These are phyloP conservation scores for Catostylus mosaicus DNA, from an alignment of 30 jellyfish, hydroid and myxozoan genomes.

Conservation along the genomic window DNA sequence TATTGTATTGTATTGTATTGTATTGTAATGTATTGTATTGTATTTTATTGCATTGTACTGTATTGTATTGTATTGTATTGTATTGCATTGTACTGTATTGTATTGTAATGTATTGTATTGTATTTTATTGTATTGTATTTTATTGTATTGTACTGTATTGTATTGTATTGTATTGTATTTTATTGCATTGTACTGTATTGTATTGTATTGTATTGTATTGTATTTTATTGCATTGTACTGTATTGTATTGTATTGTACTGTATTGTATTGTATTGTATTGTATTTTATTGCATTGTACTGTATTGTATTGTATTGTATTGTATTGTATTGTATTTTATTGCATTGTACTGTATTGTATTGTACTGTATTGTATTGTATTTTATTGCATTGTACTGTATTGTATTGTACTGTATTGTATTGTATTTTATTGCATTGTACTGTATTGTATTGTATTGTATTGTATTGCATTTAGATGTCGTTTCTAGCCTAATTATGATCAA, in stretches of 20 bases:
- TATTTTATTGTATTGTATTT: no score
- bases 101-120: background rate
- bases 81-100: background rate
- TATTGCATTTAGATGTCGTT: background rate
- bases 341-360: background rate
- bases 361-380: background rate
- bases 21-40: background rate
- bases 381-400: background rate
- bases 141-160: background rate
- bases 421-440: background rate
- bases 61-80: background rate
- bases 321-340: background rate
- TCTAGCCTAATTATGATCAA: background rate
- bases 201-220: no score
- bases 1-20: conserved; percentile 5
- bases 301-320: background rate
- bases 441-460: background rate
- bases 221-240: no score
- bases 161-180: background rate
- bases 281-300: background rate
- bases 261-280: background rate
- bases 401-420: background rate
- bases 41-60: background rate
- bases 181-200: background rate
- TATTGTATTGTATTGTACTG: background rate